Evolutionary conservation across 2,888 invertebrate species (phyloP).

Genomic region (Noctua fimbriata): DNA sequence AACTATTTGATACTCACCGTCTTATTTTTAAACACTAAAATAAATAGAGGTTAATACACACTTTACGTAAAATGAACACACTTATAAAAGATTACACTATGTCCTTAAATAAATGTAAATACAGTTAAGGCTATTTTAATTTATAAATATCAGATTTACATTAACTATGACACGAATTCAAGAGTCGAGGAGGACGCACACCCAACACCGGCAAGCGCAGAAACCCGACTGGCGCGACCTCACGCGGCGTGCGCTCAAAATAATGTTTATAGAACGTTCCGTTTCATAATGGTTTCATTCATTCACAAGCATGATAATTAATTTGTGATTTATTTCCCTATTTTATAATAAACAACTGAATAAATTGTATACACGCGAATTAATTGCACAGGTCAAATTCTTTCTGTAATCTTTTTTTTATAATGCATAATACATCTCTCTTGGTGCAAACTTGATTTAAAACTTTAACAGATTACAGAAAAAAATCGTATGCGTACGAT

Average conservation of each 20-base stretch:
- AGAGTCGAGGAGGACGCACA: constrained; percentile 82
- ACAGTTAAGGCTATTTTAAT: constrained; percentile 71
- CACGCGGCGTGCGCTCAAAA: constrained; percentile 78
- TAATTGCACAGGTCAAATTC: neutral
- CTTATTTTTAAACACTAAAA: constrained; percentile 76
- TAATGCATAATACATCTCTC: too few relatives aligned
- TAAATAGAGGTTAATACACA: constrained; percentile 74
- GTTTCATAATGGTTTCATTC: constrained; percentile 74
- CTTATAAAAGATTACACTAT: constrained; percentile 72
- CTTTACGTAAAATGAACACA: constrained; percentile 77
- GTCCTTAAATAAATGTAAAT: constrained; percentile 64
- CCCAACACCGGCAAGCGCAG: constrained; percentile 84
- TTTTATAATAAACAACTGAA: constrained; percentile 15
- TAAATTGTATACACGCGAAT: neutral
- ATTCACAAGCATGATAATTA: constrained; percentile 49
- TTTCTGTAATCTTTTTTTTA: neutral
- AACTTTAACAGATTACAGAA: neutral
- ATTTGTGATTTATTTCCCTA: constrained; percentile 36
- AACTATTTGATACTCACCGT: constrained; percentile 79
- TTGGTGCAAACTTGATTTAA: neutral
- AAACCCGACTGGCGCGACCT: constrained; percentile 88
- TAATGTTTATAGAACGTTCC: constrained; percentile 75
- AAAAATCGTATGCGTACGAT: neutral
- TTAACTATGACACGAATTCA: constrained; percentile 82
- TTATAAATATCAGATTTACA: constrained; percentile 73